Conservation (phyloP, 2,113 vertebrate genomes). For the Tenrec ecaudatus region DNA sequence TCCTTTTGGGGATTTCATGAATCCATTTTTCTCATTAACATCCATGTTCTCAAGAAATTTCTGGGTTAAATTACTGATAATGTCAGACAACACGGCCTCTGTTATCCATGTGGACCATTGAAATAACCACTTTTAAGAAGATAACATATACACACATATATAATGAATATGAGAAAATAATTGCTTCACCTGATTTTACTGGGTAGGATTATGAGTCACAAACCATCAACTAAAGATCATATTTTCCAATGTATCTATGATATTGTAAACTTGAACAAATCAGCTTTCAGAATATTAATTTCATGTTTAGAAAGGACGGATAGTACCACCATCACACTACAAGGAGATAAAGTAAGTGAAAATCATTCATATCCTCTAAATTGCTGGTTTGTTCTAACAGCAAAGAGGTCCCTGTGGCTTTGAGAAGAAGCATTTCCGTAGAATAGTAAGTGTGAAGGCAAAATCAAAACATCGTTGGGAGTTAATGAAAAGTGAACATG, state of each 20-base stretch:
- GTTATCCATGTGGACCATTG: background rate
- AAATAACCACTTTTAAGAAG: background rate
- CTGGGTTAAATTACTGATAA: background rate
- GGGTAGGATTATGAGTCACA: background rate
- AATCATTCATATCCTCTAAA: background rate
- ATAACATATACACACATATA: slow-evolving; percentile 2
- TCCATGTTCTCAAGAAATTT: background rate
- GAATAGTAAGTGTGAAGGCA: background rate
- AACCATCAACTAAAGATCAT: background rate
- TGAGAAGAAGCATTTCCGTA: background rate
- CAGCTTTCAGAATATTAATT: slow-evolving; percentile 35
- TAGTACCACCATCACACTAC: background rate
- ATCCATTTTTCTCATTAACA: slow-evolving; percentile 9
- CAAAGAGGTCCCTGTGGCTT: background rate
- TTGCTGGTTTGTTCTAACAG: background rate
- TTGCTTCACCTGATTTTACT: background rate
- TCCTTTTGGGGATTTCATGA: slow-evolving; percentile 11
- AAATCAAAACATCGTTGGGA: slow-evolving; percentile 17
- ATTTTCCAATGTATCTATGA: background rate
- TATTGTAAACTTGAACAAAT: background rate
- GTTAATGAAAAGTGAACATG: background rate
- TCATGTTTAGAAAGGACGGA: slow-evolving; percentile 15
- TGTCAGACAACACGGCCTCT: background rate
- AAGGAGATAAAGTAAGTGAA: background rate
- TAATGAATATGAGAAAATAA: slow-evolving; percentile 21